phyloP scores from a whole-genome alignment of 35 echinoderm and acorn worm genomes.

The Patiria miniata region DNA sequence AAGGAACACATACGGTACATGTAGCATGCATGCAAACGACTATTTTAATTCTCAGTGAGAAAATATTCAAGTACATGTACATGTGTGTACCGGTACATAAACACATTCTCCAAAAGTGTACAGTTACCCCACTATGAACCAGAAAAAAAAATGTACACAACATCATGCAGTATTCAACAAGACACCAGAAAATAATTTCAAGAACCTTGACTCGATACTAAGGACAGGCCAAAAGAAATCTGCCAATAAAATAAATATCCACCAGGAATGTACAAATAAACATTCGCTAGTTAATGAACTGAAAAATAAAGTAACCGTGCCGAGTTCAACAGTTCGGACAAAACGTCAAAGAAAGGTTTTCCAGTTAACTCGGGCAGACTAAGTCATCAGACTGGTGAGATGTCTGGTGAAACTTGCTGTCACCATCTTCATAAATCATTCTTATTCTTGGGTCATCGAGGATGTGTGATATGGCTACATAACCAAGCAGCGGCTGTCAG shows the following conservation, averaged over 20 bases:
- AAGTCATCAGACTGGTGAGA: neutral
- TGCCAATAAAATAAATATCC: neutral
- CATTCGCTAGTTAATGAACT: neutral
- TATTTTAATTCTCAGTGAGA: too few species aligned
- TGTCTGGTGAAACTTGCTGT: neutral
- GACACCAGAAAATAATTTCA: constrained; percentile 9
- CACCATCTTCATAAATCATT: neutral
- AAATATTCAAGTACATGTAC: too few species aligned
- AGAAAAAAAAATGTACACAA: neutral
- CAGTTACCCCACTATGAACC: too few species aligned
- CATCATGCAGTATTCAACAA: neutral
- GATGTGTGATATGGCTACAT: too few species aligned
- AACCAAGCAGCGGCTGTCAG: too few species aligned
- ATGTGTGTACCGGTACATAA: too few species aligned
- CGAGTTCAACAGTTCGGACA: neutral
- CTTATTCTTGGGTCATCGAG: too few species aligned
- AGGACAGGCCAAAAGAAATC: neutral
- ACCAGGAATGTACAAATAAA: constrained; percentile 17
- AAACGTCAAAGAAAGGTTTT: neutral
- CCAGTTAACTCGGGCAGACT: neutral
- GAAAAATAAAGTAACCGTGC: neutral
- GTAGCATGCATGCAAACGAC: too few species aligned
- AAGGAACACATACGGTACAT: too few species aligned
- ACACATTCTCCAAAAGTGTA: too few species aligned
- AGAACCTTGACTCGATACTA: neutral